These are phyloP conservation scores for Trinorchestia longiramus DNA, from an alignment of 1,140 invertebrate species.

Conservation along the genomic window DNA sequence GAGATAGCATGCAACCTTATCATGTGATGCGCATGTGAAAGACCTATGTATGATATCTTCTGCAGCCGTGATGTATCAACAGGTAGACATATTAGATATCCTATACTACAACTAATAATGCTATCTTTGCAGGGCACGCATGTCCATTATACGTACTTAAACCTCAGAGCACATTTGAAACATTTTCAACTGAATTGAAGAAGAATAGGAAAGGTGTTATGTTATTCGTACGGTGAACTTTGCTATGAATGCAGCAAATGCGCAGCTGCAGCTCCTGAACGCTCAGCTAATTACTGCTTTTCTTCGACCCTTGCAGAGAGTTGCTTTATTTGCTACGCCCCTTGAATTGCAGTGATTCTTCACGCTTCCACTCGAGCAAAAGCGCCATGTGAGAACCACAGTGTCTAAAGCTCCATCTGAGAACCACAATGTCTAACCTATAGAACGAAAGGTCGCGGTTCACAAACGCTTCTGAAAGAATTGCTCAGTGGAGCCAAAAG, in stretches of 20 bases:
- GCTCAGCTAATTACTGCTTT: not conserved
- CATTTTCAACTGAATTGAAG: not conserved
- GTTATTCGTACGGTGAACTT: not conserved
- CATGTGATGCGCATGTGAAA: not conserved
- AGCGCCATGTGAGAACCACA: not conserved
- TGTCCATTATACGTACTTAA: not conserved
- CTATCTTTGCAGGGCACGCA: not conserved
- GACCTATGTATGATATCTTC: not conserved
- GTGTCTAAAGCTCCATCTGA: not conserved
- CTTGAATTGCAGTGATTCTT: constrained; percentile 7
- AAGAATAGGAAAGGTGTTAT: not conserved
- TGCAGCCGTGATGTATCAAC: not conserved
- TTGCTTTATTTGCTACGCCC: constrained; percentile 29
- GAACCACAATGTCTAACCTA: not conserved
- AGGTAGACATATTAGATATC: not conserved
- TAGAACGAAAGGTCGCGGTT: not conserved
- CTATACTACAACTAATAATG: not conserved
- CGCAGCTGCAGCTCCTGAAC: constrained; percentile 11
- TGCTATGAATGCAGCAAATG: not conserved
- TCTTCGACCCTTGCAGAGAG: constrained; percentile 18
- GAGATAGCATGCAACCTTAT: not conserved
- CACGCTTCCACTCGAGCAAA: not conserved
- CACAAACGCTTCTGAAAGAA: not conserved
- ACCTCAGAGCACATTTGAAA: not conserved
- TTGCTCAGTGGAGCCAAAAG: not conserved